Evolutionary conservation across 1,140 invertebrate species (phyloP).

Genomic region (Paraescarpia echinospica): DNA sequence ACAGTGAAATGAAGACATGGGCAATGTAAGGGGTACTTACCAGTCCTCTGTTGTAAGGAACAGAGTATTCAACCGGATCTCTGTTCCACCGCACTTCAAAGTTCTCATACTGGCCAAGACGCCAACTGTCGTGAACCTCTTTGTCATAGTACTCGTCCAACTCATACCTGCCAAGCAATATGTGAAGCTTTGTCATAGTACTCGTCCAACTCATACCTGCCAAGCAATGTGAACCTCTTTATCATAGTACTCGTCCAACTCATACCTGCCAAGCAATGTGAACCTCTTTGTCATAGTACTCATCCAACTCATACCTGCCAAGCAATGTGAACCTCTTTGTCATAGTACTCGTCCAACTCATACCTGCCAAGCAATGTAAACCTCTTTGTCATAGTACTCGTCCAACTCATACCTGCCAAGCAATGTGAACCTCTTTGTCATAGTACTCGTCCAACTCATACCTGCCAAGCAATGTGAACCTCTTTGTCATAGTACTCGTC

Average conservation of each 20-base stretch:
- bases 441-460: slow-evolving; percentile 56
- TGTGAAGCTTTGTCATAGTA: slow-evolving; percentile 52
- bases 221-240: slow-evolving; percentile 44
- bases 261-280: slow-evolving; percentile 53
- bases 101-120: slow-evolving; percentile 58
- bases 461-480: slow-evolving; percentile 46
- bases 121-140: slow-evolving; percentile 37
- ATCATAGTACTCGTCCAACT: slow-evolving; percentile 53
- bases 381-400: slow-evolving; percentile 49
- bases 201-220: slow-evolving; percentile 55
- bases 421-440: slow-evolving; percentile 41
- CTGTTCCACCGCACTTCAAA: slow-evolving; percentile 59
- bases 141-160: slow-evolving; percentile 52
- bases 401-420: slow-evolving; percentile 56
- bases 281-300: slow-evolving; percentile 48
- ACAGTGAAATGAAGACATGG: background rate
- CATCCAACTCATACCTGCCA: slow-evolving; percentile 55
- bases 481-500: slow-evolving; percentile 51
- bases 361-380: slow-evolving; percentile 50
- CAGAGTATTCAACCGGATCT: slow-evolving; percentile 34
- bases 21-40: background rate
- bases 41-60: slow-evolving; percentile 24
- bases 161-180: slow-evolving; percentile 43
- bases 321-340: slow-evolving; percentile 43
- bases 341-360: slow-evolving; percentile 54